Evolutionary conservation across 2,888 invertebrate genomes (phyloP), one percentile per base, ranked within the genome.

Genomic region (Andrena dorsata): DNA sequence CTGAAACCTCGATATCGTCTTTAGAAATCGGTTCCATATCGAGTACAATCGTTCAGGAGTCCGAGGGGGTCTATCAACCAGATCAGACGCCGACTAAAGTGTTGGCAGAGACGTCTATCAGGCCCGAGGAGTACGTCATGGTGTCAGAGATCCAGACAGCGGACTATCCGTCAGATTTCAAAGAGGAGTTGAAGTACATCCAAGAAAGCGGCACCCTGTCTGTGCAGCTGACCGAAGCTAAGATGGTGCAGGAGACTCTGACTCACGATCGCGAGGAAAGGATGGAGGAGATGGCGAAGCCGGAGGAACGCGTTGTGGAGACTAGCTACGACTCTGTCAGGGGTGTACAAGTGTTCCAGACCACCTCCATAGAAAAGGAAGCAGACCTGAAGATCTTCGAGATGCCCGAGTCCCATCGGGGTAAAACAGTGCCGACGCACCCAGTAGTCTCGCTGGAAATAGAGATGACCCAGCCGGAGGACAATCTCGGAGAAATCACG

Each of bases 351-450:
- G 92, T 97, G 4, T 95, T 94, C 70, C 95, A 97, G 93, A 95
- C 95, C 0, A 95, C 96, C 89, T 92, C 94, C 0, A 94, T 95
- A 49, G 97, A 97, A 93, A 95, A 95, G 83, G 97, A 97, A 94
- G 95, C 94, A 32, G 93, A 94, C 41, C 93, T 97, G 23, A 90
- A 92, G 30, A 83, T 94, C n/a, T 94, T 94, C 79, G 95, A 95
- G 82, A 89, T 95, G 71, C 95, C 95, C 2, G 95, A 95, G 86
- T 93, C 93, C 60, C 95, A 95, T 80, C 94, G 93, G 88, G 94
- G 95, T 5, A 95, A 95, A 93, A 78, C 93, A 30, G 93, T 94
- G 7, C 94, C 95, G 5, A 93, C 94, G 2, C 94, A 94, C 86
- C 93, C 95, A 2, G 91, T 96, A 0, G 94, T 95, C 58, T 95